A percentile compares a stretch with the other conserved stretches of the same genome.
phyloP scores from a whole-genome alignment of 2,113 vertebrate genomes.

The Oncorhynchus gorbuscha region DNA sequence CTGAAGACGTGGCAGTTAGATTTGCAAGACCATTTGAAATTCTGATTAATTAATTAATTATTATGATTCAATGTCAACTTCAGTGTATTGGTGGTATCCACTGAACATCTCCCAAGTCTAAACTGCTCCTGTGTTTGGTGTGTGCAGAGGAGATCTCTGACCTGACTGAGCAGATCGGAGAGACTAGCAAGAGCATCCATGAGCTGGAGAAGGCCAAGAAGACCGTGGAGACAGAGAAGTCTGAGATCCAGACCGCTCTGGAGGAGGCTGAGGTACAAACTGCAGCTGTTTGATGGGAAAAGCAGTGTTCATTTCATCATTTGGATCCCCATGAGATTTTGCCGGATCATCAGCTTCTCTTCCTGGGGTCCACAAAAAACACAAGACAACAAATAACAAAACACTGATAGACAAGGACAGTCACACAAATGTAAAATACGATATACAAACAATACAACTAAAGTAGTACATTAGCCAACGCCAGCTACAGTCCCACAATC shows the following conservation, averaged over 20 bases:
- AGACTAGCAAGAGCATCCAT: constrained; percentile 3
- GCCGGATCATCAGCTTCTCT: neutral
- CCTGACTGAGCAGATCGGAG: constrained; percentile 4
- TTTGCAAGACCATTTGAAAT: too few relatives aligned
- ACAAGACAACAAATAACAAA: too few relatives aligned
- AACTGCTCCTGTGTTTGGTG: neutral
- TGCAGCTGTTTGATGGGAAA: neutral
- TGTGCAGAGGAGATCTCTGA: neutral
- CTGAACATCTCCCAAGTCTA: too few relatives aligned
- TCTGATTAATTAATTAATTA: too few relatives aligned
- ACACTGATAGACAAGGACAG: too few relatives aligned
- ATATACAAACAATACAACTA: too few relatives aligned
- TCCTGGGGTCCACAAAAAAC: neutral
- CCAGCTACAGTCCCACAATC: neutral
- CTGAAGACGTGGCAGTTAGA: neutral
- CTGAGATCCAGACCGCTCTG: constrained; percentile 10
- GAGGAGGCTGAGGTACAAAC: constrained; percentile 4
- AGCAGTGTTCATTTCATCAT: too few relatives aligned
- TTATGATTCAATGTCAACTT: too few relatives aligned
- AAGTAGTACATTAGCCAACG: neutral
- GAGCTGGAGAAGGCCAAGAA: constrained; percentile 13
- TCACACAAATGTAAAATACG: too few relatives aligned
- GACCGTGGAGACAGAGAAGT: constrained; percentile 1
- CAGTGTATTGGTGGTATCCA: too few relatives aligned
- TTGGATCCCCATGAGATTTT: too few relatives aligned